Evolutionary conservation across 2,888 invertebrate genomes (phyloP).

Genomic region (Amphiduros pacificus): DNA sequence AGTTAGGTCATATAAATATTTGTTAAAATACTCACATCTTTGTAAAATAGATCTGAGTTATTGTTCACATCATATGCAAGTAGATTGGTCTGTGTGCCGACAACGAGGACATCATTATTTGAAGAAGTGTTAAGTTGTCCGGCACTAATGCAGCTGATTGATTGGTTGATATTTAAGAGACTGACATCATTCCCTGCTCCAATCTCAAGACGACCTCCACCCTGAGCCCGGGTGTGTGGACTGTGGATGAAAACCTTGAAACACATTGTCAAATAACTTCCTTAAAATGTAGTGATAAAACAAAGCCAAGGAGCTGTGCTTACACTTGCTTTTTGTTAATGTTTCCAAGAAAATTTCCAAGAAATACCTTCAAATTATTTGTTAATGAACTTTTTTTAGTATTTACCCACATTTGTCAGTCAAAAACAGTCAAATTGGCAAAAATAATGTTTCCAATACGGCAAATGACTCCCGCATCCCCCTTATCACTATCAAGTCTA

Average conservation of each 20-base stretch:
- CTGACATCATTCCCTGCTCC: conserved; percentile 60
- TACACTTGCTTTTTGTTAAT: not conserved
- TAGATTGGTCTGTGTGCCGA: conserved; percentile 77
- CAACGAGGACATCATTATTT: conserved; percentile 72
- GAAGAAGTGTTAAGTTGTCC: conserved; percentile 24
- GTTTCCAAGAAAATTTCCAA: not conserved
- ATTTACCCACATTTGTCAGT: too few relatives aligned
- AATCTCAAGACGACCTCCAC: conserved; percentile 68
- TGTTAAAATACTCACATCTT: conserved; percentile 67
- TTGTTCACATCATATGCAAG: conserved; percentile 88
- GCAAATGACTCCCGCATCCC: too few relatives aligned
- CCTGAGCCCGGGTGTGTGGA: conserved; percentile 72
- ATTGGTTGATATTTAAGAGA: conserved; percentile 77
- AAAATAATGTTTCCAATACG: too few relatives aligned
- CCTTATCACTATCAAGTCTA: too few relatives aligned
- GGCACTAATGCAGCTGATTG: conserved; percentile 26
- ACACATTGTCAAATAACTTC: conserved; percentile 6
- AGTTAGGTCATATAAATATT: too few relatives aligned
- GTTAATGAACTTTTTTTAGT: too few relatives aligned
- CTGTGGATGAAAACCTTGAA: conserved; percentile 80
- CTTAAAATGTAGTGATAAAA: not conserved
- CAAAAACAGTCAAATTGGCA: too few relatives aligned
- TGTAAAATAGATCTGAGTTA: conserved; percentile 88
- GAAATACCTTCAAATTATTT: not conserved
- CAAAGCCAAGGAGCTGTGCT: not conserved